phyloP scores from a whole-genome alignment of 37 sponge, comb jelly and placozoan species.

The Eunapius fragilis region DNA sequence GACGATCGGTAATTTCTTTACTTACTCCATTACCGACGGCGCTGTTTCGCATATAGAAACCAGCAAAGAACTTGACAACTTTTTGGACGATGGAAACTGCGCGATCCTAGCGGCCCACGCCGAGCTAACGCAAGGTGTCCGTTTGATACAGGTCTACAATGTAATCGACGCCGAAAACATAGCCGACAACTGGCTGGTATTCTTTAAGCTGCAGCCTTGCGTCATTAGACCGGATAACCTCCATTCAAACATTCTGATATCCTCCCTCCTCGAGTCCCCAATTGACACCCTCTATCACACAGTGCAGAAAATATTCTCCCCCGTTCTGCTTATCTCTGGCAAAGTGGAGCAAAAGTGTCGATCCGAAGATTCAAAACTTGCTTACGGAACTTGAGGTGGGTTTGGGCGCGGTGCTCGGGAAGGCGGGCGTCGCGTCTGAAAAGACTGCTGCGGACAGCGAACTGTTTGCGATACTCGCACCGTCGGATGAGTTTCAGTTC shows the following conservation, averaged over 20 bases:
- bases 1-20: conserved; percentile 78
- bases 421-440: background rate
- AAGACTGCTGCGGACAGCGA: conserved; percentile 10
- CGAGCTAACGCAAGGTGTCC: conserved; percentile 63
- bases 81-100: conserved; percentile 85
- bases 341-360: conserved; percentile 69
- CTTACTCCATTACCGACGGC: conserved; percentile 49
- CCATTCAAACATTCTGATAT: conserved; percentile 85
- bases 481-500: conserved; percentile 87
- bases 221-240: conserved; percentile 85
- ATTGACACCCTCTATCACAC: conserved; percentile 82
- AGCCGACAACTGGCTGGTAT: conserved; percentile 74
- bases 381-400: conserved; percentile 86
- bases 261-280: conserved; percentile 84
- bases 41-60: conserved; percentile 52
- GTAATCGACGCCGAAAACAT: conserved; percentile 27
- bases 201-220: conserved; percentile 77
- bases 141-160: conserved; percentile 74
- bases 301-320: conserved; percentile 86
- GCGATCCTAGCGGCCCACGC: conserved; percentile 57
- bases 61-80: conserved; percentile 65
- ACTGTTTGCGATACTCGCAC: conserved; percentile 66
- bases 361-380: conserved; percentile 85
- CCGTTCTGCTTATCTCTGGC: conserved; percentile 71
- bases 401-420: conserved; percentile 54